These are phyloP conservation scores for Myrmecophaga tridactyla DNA, from an alignment of 2,113 vertebrate species.

Conservation along the genomic window DNA sequence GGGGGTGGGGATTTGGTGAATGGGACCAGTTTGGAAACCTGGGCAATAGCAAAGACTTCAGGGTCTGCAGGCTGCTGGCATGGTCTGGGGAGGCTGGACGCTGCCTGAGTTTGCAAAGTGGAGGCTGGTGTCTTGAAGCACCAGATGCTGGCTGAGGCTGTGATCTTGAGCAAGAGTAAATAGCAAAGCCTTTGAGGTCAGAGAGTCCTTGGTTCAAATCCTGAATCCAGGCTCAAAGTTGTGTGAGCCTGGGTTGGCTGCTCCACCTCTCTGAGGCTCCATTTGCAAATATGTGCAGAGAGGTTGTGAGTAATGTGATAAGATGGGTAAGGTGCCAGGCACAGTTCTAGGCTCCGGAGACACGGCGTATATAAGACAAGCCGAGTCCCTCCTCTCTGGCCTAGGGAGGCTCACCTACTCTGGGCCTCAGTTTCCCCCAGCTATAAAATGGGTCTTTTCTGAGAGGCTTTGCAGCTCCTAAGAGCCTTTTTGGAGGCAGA, in stretches of 20 bases:
- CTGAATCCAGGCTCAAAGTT: neutral
- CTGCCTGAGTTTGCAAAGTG: neutral
- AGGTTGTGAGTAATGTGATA: rapidly evolving
- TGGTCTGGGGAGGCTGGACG: rapidly evolving
- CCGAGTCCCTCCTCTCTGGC: neutral
- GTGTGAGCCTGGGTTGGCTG: neutral
- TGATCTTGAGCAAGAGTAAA: neutral
- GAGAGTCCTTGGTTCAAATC: neutral
- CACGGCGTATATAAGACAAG: rapidly evolving
- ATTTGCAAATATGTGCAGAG: neutral
- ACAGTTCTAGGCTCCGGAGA: neutral
- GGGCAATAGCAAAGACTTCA: neutral
- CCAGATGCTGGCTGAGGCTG: neutral
- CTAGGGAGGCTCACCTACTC: neutral
- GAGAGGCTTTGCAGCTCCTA: neutral
- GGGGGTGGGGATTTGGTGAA: neutral
- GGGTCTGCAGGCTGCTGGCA: neutral
- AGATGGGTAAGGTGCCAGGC: neutral
- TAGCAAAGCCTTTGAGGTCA: neutral
- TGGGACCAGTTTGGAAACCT: too few relatives aligned
- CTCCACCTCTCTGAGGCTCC: neutral
- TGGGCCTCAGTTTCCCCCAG: neutral
- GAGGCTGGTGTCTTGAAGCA: neutral
- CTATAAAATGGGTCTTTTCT: neutral
- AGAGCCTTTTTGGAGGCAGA: neutral